Percentiles rank a stretch among this genome's conserved stretches.
These are phyloP conservation scores for Toxotes lorentzi DNA, from an alignment of 2,797 vertebrate species.

Conservation along the genomic window DNA sequence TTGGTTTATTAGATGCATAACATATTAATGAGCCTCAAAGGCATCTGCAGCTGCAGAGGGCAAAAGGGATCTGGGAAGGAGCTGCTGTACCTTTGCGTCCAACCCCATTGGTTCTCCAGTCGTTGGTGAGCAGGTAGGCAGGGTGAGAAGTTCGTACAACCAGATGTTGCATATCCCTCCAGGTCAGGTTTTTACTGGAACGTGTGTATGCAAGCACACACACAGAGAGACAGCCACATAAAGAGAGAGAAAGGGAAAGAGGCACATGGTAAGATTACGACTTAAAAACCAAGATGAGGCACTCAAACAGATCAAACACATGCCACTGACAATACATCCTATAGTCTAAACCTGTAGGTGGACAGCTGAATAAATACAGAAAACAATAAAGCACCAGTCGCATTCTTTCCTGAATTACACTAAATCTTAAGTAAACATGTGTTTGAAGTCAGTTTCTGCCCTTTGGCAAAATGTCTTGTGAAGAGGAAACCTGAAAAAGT, in stretches of 20 bases:
- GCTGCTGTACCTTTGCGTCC: conserved; percentile 91
- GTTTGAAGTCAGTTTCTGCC: conserved; percentile 40
- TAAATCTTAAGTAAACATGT: conserved; percentile 28
- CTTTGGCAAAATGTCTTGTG: conserved; percentile 47
- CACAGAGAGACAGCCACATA: conserved; percentile 1
- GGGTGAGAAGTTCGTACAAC: conserved; percentile 96
- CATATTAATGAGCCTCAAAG: conserved; percentile 31
- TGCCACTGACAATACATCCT: conserved; percentile 21
- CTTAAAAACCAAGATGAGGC: conserved; percentile 30
- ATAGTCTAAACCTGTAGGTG: conserved; percentile 42
- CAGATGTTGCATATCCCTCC: conserved; percentile 99
- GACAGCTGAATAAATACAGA: conserved; percentile 54
- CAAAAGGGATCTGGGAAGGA: conserved; percentile 23
- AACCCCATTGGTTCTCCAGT: conserved; percentile 96
- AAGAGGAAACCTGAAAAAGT: conserved; percentile 31
- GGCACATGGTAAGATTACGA: conserved; percentile 15
- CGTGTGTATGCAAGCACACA: conserved; percentile 19
- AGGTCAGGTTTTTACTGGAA: conserved; percentile 95
- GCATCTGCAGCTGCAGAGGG: conserved; percentile 31
- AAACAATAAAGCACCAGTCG: conserved; percentile 29
- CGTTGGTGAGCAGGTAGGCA: conserved; percentile 91
- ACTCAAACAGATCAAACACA: conserved; percentile 57
- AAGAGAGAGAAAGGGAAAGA: not conserved
- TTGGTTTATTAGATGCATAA: conserved; percentile 28
- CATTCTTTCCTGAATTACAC: conserved; percentile 5